Evolutionary conservation across 1,140 invertebrate species (phyloP).

Genomic region (Zaprionus lachaisei): DNA sequence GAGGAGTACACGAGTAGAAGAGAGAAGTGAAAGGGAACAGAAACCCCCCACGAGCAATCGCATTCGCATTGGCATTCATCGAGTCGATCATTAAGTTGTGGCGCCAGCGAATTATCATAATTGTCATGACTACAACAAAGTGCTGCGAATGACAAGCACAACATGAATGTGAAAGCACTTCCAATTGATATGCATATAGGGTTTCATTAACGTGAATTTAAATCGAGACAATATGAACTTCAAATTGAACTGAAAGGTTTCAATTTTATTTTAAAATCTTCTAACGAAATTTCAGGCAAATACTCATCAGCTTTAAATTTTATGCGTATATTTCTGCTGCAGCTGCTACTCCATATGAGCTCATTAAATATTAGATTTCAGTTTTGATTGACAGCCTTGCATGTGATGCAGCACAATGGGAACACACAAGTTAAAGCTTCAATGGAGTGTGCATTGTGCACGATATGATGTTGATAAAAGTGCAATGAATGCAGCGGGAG

Average conservation of each 20-base stretch:
- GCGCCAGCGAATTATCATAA: slow-evolving; percentile 64
- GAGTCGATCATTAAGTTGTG: slow-evolving; percentile 55
- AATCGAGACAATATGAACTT: background rate
- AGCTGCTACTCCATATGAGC: too few relatives aligned
- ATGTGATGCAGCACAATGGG: too few relatives aligned
- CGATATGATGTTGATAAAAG: too few relatives aligned
- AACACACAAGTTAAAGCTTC: too few relatives aligned
- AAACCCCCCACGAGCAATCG: slow-evolving; percentile 37
- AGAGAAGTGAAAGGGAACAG: background rate
- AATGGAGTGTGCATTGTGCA: too few relatives aligned
- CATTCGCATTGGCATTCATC: slow-evolving; percentile 34
- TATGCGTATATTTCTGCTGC: too few relatives aligned
- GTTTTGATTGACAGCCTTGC: too few relatives aligned
- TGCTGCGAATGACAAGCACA: background rate
- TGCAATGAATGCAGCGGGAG: too few relatives aligned
- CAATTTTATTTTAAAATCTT: background rate
- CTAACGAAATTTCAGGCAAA: background rate
- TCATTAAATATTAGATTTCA: too few relatives aligned
- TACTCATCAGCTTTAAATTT: too few relatives aligned
- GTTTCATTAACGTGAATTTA: background rate
- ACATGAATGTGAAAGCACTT: background rate
- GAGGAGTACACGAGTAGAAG: too few relatives aligned
- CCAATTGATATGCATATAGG: background rate
- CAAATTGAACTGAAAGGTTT: background rate
- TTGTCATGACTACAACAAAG: background rate